Evolutionary conservation across 2,888 invertebrate genomes (phyloP), one percentile per base, ranked within the genome.

Genomic region (Merodon equestris): DNA sequence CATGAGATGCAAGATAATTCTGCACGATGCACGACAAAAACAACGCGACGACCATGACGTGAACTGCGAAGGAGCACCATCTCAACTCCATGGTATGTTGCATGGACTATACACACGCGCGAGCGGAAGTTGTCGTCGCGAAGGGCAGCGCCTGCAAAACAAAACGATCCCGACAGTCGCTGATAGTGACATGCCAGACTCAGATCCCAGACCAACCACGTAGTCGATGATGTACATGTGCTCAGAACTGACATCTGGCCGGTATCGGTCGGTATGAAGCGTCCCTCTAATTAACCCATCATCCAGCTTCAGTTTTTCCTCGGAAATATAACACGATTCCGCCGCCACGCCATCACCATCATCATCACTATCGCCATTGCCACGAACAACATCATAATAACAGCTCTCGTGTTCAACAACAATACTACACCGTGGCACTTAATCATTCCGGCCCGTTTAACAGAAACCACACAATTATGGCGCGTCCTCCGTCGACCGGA

Each of bases 181-280:
- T 17, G 34, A 58, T 27, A 64, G 63, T 79, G 77, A 79, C 77
- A 68, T 53, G 73, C 27, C 27, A 27, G n/a, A n/a, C n/a, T n/a
- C n/a, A n/a, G n/a, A n/a, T n/a, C n/a, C n/a, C n/a, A 68, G 77
- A 73, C 77, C 77, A 79, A 79, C 67, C 73, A 73, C 67, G 77
- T 67, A 68, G 73, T 57, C 58, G 40, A 44, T 64, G 66, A 72
- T 18, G 71, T 58, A 60, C 71, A 71, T 64, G 70, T 61, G 57
- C 47, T 38, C n/a, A 7, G 7, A 27, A 27, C 7, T 27, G 27
- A 27, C 27, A 27, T 27, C 27, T 7, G 27, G 7, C 27, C 27
- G n/a, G n/a, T n/a, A n/a, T n/a, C n/a, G n/a, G n/a, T n/a, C n/a
- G n/a, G n/a, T n/a, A 27, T 27, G 27, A 4, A 7, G 27, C 27